Evolutionary conservation across 2,797 vertebrate genomes (phyloP), one percentile per base, ranked within the genome.

Genomic region (Hafferia zeledoni): DNA sequence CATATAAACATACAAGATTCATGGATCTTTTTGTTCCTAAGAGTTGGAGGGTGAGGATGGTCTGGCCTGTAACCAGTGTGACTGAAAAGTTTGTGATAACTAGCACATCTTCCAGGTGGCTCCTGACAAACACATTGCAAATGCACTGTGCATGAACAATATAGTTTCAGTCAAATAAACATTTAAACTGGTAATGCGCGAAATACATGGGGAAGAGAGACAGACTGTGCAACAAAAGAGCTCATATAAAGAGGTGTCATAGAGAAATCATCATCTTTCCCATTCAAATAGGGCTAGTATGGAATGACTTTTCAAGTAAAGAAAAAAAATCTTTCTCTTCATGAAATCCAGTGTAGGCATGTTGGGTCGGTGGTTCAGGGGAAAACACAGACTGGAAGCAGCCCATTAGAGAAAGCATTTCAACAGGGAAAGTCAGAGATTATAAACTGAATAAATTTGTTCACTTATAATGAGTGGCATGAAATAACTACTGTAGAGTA

Each of bases 331-430:
- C 4, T 79, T 83, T 87, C 14, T 80, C 17, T 82, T 37, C 25
- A 18, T 20, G 31, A 30, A 13, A n/a, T 28, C 8, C 44, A 63
- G 25, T 17, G 52, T 53, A 43, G 55, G 27, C 30, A 22, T 37
- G 25, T 47, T 57, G 22, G 2, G 0, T 25, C 0, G 0, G 43
- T 47, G 37, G n/a, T 30, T 88, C 6, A 17, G 75, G 68, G 65
- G 71, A 75, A 72, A 80, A 13, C 11, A 24, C 27, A 43, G 50
- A 17, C 49, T 93, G 69, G 43, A 87, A 89, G 41, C 16, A 39
- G 5, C 19, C 52, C 16, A 12, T 0, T 33, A 53, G n/a, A 77
- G 41, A 63, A 84, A 65, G 24, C 19, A 25, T 59, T 79, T 56
- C 25, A 28, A 44, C 0, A 2, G 49, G 35, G 94, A 72, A 35